Evolutionary conservation across 2,797 vertebrate genomes (phyloP).

Genomic region (Notoglanidium macrostoma): DNA sequence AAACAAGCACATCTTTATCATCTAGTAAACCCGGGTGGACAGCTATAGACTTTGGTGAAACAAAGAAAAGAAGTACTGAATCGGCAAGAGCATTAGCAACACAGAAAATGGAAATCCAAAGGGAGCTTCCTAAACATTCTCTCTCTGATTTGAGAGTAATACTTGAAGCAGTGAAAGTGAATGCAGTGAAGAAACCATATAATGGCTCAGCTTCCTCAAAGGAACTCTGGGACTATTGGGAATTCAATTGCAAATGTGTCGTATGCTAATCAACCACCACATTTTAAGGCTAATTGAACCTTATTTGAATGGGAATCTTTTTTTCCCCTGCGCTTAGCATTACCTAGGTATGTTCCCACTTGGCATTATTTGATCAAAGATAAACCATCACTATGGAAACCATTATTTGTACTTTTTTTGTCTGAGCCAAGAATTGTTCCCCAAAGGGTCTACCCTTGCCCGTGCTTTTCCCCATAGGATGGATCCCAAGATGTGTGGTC

Average conservation of each 20-base stretch:
- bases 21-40: background rate
- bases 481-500: background rate
- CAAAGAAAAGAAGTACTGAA: background rate
- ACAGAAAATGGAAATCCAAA: background rate
- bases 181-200: background rate
- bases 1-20: slow-evolving; percentile 5
- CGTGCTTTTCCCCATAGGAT: no score
- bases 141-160: background rate
- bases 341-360: background rate
- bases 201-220: slow-evolving; percentile 14
- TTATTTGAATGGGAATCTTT: background rate
- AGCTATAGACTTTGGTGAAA: background rate
- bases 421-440: background rate
- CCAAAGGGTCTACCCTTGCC: background rate
- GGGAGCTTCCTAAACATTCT: background rate
- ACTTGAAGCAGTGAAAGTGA: background rate
- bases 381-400: background rate
- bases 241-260: background rate
- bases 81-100: background rate
- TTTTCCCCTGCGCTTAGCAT: background rate
- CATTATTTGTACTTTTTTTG: background rate
- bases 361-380: background rate
- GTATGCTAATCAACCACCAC: slow-evolving; percentile 16
- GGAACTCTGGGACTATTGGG: background rate
- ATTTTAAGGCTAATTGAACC: slow-evolving; percentile 30